Conservation (phyloP, 2,797 vertebrate genomes). For the Anisognathus igniventris region DNA sequence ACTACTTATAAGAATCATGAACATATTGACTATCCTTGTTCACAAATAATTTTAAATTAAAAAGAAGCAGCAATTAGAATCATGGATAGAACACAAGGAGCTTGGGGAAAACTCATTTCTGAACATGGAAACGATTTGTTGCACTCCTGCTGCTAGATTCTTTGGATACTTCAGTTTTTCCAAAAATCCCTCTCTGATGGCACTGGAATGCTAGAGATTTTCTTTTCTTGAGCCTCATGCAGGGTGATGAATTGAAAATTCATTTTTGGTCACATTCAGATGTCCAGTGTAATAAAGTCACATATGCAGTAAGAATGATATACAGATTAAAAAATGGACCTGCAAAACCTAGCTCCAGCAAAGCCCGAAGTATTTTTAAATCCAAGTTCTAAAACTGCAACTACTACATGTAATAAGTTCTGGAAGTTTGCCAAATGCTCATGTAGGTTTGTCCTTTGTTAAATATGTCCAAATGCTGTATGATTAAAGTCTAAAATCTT, state of each 20-base stretch:
- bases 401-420: not conserved
- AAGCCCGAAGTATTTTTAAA: not conserved
- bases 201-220: not conserved
- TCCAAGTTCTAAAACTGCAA: not conserved
- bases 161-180: not conserved
- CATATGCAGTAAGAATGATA: not conserved
- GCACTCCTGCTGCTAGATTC: not conserved
- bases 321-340: not conserved
- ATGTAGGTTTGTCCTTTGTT: slow-evolving; percentile 24
- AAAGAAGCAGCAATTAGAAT: not conserved
- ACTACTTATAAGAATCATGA: not conserved
- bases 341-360: not conserved
- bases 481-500: slow-evolving; percentile 61
- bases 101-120: not conserved
- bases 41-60: not conserved
- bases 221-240: not conserved
- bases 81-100: not conserved
- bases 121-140: not conserved
- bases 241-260: not conserved
- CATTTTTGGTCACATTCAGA: not conserved
- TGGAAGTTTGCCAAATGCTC: slow-evolving; percentile 12
- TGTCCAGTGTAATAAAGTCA: not conserved
- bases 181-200: not conserved
- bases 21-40: not conserved
- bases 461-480: slow-evolving; percentile 42